Percentiles rank a stretch among this genome's conserved stretches.
Evolutionary conservation across 2,797 vertebrate species (phyloP).

Genomic region (Periparus ater): DNA sequence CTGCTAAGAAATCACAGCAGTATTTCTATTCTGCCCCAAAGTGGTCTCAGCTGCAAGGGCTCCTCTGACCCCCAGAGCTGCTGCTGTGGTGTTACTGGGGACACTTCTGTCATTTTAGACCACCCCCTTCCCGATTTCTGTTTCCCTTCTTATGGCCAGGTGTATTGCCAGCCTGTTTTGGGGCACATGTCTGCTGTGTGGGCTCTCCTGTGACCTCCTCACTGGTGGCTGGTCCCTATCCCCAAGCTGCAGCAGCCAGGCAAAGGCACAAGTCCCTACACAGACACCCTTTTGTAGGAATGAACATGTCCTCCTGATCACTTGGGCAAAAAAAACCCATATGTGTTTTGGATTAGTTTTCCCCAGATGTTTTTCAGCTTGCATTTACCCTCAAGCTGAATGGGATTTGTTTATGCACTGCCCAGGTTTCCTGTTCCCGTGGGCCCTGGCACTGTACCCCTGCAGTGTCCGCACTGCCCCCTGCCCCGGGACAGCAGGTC

Average conservation of each 20-base stretch:
- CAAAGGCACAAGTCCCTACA: not conserved
- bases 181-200: not conserved
- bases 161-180: not conserved
- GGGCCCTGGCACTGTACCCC: not conserved
- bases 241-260: not conserved
- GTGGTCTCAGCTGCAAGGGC: not conserved
- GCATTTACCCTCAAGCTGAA: not conserved
- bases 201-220: not conserved
- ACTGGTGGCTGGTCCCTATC: not conserved
- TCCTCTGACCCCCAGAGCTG: not conserved
- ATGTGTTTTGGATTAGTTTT: conserved; percentile 1
- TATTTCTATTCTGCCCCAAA: not conserved
- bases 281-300: not conserved
- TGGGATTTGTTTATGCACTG: not conserved
- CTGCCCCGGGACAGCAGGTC: not conserved
- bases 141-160: not conserved
- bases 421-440: not conserved
- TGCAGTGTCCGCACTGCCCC: not conserved
- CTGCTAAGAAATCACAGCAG: not conserved
- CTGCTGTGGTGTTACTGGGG: not conserved
- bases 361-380: conserved; percentile 17
- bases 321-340: not conserved
- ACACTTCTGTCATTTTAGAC: not conserved
- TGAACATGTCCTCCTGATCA: not conserved
- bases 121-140: not conserved